A percentile compares a stretch with the other conserved stretches of the same genome.
phyloP scores from a whole-genome alignment of 2,888 invertebrate genomes.

The Emmelina monodactyla region DNA sequence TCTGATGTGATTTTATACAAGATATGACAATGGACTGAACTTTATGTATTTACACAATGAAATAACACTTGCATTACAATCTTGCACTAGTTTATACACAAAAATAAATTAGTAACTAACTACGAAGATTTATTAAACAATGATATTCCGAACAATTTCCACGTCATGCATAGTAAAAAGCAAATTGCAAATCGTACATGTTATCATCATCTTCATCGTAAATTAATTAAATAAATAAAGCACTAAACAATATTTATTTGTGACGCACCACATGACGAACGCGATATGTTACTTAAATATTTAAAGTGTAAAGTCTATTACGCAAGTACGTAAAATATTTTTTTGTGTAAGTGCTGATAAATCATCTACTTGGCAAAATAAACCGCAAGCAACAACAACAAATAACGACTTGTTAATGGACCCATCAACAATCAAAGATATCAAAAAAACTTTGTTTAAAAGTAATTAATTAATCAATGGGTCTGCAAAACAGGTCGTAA shows the following conservation, averaged over 20 bases:
- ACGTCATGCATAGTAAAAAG: constrained; percentile 32
- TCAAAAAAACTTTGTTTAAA: not conserved
- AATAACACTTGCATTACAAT: no score
- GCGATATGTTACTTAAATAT: no score
- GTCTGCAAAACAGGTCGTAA: constrained; percentile 9
- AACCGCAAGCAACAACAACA: not conserved
- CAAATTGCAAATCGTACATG: no score
- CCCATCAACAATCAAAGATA: not conserved
- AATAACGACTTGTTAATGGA: not conserved
- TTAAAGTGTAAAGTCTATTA: no score
- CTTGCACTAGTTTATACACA: constrained; percentile 40
- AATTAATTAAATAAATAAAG: no score
- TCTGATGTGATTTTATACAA: no score
- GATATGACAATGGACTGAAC: no score
- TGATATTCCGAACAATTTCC: constrained; percentile 38
- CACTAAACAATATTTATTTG: no score
- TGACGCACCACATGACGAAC: no score
- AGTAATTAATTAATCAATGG: not conserved
- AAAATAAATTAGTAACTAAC: constrained; percentile 30
- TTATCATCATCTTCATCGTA: no score
- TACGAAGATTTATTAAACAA: constrained; percentile 35
- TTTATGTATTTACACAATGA: not conserved
- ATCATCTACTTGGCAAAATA: not conserved
- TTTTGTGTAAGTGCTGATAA: no score
- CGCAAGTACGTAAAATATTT: no score